Conservation (phyloP, 2,888 invertebrate genomes). For the Neelides folsomi region DNA sequence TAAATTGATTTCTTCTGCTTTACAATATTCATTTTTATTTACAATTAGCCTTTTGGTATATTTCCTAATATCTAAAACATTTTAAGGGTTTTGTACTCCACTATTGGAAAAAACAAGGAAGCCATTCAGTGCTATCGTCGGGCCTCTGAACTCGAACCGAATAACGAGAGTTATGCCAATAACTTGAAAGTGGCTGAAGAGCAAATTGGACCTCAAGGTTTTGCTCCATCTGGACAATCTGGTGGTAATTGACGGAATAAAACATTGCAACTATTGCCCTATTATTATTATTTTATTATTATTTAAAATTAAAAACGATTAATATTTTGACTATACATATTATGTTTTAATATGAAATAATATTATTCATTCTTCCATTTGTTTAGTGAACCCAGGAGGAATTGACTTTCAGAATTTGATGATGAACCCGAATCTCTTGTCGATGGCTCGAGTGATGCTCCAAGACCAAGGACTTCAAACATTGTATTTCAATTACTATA, state of each 20-base stretch:
- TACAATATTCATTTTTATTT: not conserved
- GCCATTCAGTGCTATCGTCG: conserved; percentile 75
- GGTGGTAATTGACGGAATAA: too few species aligned
- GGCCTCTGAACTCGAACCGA: conserved; percentile 80
- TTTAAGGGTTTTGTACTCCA: conserved; percentile 62
- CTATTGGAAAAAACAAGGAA: conserved; percentile 64
- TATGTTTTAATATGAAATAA: too few species aligned
- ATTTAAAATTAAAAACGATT: too few species aligned
- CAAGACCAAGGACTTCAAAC: conserved; percentile 68
- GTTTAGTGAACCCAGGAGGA: not conserved
- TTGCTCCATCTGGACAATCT: not conserved
- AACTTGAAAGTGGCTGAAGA: conserved; percentile 75
- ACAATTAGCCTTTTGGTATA: not conserved
- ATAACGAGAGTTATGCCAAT: conserved; percentile 75
- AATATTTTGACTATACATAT: too few species aligned
- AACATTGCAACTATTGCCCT: too few species aligned
- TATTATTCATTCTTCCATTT: not conserved
- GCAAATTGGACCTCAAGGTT: conserved; percentile 37
- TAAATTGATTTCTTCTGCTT: conserved; percentile 34
- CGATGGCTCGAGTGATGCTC: conserved; percentile 72
- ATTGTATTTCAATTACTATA: too few species aligned
- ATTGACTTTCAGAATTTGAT: conserved; percentile 44
- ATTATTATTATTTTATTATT: too few species aligned
- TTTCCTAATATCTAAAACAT: not conserved
- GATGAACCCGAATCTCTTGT: conserved; percentile 67